Percentiles rank a stretch among this genome's conserved stretches.
Conservation (phyloP, 23 tunicate genomes). For the Pegea sp. region DNA sequence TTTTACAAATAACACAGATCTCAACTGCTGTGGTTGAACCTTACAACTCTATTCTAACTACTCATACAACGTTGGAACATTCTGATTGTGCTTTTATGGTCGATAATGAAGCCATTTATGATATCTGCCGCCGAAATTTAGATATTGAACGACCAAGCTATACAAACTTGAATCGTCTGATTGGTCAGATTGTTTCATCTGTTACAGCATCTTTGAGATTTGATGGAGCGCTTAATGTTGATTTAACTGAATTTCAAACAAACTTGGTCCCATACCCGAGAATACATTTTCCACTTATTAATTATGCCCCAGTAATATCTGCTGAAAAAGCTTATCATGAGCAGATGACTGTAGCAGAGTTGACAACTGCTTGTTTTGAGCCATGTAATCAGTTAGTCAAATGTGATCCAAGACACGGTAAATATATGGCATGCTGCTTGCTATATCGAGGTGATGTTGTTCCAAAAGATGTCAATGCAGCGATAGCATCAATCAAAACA, state of each 20-base stretch:
- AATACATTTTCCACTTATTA: slow-evolving; percentile 73
- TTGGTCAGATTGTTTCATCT: slow-evolving; percentile 77
- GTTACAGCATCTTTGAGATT: slow-evolving; percentile 85
- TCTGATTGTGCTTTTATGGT: too few species aligned
- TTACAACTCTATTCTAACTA: slow-evolving; percentile 56
- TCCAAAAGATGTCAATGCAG: slow-evolving; percentile 90
- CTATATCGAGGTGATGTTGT: slow-evolving; percentile 84
- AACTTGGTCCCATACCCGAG: slow-evolving; percentile 93
- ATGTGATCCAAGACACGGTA: slow-evolving; percentile 90
- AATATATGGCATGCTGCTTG: slow-evolving; percentile 94
- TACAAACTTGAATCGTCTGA: slow-evolving; percentile 62
- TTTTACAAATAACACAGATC: too few species aligned
- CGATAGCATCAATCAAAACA: slow-evolving; percentile 79
- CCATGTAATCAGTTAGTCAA: slow-evolving; percentile 88
- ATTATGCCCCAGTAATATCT: slow-evolving; percentile 77
- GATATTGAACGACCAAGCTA: slow-evolving; percentile 67
- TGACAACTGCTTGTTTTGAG: slow-evolving; percentile 80
- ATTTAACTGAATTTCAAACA: slow-evolving; percentile 86
- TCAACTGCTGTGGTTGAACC: slow-evolving; percentile 93
- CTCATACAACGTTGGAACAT: too few species aligned
- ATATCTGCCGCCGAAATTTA: too few species aligned
- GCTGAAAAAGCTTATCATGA: too few species aligned
- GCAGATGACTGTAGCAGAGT: slow-evolving; percentile 67
- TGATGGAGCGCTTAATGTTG: slow-evolving; percentile 81
- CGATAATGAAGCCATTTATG: too few species aligned